Conservation (phyloP, 2,888 invertebrate species). For the Notodonta dromedarius region DNA sequence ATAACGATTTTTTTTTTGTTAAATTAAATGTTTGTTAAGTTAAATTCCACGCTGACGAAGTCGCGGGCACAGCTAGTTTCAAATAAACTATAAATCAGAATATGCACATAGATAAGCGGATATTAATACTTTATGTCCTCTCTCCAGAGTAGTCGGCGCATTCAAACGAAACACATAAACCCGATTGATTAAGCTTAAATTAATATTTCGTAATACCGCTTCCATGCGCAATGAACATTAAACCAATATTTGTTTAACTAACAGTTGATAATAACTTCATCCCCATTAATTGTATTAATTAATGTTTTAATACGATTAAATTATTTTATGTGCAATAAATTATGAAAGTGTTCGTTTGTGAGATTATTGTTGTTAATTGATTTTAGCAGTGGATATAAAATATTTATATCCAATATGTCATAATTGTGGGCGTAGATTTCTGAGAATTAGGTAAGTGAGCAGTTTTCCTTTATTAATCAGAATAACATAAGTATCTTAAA, state of each 20-base stretch:
- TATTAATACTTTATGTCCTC: too few relatives aligned
- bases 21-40: too few relatives aligned
- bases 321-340: too few relatives aligned
- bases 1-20: too few relatives aligned
- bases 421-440: neutral
- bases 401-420: neutral
- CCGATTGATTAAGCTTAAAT: slow-evolving; percentile 24
- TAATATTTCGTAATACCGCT: neutral
- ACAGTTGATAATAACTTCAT: neutral
- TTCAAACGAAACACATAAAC: slow-evolving; percentile 8
- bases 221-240: neutral
- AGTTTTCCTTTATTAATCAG: too few relatives aligned
- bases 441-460: neutral
- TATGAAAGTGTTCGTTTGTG: too few relatives aligned
- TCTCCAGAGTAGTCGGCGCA: neutral
- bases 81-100: neutral
- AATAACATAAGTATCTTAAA: too few relatives aligned
- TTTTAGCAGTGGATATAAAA: neutral
- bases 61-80: too few relatives aligned
- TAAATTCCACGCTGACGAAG: too few relatives aligned
- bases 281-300: neutral
- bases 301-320: neutral
- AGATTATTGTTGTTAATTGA: neutral
- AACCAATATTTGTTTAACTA: neutral
- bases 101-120: too few relatives aligned